A percentile compares a stretch with the other conserved stretches of the same genome.
phyloP scores from a whole-genome alignment of 2,888 invertebrate species.

The Tipula lateralis region DNA sequence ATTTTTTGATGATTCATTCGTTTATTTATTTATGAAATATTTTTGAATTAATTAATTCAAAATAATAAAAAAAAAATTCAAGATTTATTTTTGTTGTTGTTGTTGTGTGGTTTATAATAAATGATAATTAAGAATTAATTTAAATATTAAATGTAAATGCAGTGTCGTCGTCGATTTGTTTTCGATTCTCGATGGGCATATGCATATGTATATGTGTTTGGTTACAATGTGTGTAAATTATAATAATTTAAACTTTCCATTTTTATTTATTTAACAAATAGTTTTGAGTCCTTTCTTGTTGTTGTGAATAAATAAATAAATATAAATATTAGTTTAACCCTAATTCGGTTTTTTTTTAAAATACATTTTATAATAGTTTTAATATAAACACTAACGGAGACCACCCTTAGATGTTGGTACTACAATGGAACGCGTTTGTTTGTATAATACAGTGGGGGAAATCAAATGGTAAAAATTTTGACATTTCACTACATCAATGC shows the following conservation, averaged over 20 bases:
- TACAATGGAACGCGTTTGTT: neutral
- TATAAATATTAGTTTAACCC: slow-evolving; percentile 24
- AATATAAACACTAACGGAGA: neutral
- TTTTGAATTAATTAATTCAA: slow-evolving; percentile 14
- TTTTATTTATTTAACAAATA: slow-evolving; percentile 14
- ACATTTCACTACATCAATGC: no score
- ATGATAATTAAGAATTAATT: slow-evolving; percentile 24
- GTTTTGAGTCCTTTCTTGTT: slow-evolving; percentile 11
- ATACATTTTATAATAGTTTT: neutral
- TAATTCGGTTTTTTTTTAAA: neutral
- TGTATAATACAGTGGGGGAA: neutral
- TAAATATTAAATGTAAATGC: neutral
- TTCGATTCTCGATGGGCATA: neutral
- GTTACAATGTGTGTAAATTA: neutral
- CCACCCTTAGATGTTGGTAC: neutral
- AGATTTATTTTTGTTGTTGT: neutral
- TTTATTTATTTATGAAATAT: slow-evolving; percentile 21
- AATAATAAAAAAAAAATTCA: neutral
- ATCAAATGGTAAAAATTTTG: no score
- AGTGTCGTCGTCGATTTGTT: neutral
- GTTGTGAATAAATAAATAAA: slow-evolving; percentile 24
- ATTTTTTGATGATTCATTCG: slow-evolving; percentile 11
- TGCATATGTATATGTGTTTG: neutral
- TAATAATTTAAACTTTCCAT: neutral
- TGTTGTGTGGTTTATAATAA: neutral